Evolutionary conservation across 2,888 invertebrate genomes (phyloP), one percentile per base, ranked within the genome.

Genomic region (Napeogenes inachia): DNA sequence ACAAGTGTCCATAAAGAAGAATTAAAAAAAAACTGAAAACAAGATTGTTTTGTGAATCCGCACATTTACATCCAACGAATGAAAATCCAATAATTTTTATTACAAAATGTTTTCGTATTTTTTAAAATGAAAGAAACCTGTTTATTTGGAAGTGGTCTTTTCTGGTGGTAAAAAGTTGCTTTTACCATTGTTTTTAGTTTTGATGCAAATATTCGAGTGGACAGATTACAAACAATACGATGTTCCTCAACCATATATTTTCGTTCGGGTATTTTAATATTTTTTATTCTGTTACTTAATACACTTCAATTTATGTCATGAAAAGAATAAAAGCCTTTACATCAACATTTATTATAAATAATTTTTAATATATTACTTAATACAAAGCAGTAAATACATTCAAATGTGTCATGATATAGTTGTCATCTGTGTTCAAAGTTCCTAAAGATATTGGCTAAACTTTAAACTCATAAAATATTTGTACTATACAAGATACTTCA

Each of bases 131-230:
- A 64, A 64, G 62, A 59, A 57, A 61, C 60, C 64, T 62, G 65
- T 65, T 65, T 65, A 65, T 65, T 65, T 65, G 13, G 30, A 62
- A 65, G 65, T 62, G 62, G 57, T 56, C 62, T 62, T 65, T 67
- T 67, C 56, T 57, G 64, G 66, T 58, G 66, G 64, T 55, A 62
- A 64, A 67, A 67, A 64, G 62, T 62, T 60, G 62, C 45, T 30
- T 59, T 56, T 62, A 46, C 60, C 64, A 64, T 67, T 67, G 67
- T 67, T 67, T 67, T 67, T 67, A 67, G 62, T 67, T 67, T 61
- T 63, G 64, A 64, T 67, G 67, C 67, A 57, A 61, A 64, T 47
- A 64, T 67, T 67, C 64, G 64, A 64, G 62, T 64, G 67, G 64
- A 55, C 62, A 59, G 59, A 66, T 62, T 50, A 59, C 60, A 64